phyloP scores from a whole-genome alignment of 2,113 vertebrate genomes.

The Uropsilus gracilis region DNA sequence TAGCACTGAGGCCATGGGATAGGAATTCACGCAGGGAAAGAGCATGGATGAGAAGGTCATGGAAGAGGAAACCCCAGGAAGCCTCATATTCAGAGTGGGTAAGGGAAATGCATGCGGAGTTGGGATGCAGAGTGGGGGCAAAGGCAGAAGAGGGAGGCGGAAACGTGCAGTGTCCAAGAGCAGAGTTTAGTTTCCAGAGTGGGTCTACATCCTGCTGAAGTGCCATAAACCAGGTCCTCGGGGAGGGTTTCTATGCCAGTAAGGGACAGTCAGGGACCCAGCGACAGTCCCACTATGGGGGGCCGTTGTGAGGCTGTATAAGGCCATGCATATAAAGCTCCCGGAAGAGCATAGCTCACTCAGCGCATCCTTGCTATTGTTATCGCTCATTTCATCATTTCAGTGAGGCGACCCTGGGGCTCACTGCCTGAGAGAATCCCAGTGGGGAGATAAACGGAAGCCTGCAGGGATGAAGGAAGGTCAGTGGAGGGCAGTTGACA shows the following conservation, averaged over 20 bases:
- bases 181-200: background rate
- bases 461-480: background rate
- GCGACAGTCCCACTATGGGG: rapidly evolving
- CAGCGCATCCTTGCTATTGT: background rate
- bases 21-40: background rate
- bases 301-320: background rate
- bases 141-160: rapidly evolving
- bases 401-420: background rate
- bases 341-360: background rate
- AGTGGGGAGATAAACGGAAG: background rate
- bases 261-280: background rate
- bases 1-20: background rate
- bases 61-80: background rate
- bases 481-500: rapidly evolving
- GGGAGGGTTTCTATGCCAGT: background rate
- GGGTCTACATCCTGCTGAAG: background rate
- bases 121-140: rapidly evolving
- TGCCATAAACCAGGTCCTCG: background rate
- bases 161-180: rapidly evolving
- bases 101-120: rapidly evolving
- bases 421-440: background rate
- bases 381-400: background rate
- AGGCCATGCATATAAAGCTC: background rate
- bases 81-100: rapidly evolving
- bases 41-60: background rate